phyloP scores from a whole-genome alignment of 2,113 vertebrate species.

The Phylloscopus trochilus region DNA sequence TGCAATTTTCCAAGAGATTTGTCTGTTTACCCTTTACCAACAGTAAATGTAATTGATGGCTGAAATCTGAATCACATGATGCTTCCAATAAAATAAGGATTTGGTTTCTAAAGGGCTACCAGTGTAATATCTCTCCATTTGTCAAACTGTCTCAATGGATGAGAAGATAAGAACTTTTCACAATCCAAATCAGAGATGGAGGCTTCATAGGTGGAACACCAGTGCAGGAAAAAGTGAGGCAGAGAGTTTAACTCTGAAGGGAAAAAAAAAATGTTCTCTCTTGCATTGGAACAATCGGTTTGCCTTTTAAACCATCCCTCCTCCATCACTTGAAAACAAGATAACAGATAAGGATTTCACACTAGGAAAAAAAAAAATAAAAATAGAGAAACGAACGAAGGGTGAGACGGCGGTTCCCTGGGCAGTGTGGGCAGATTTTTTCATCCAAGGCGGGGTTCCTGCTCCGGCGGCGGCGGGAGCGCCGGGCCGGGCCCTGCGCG shows the following conservation, averaged over 20 bases:
- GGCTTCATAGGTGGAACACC: not conserved
- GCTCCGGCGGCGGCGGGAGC: not conserved
- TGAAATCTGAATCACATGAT: not conserved
- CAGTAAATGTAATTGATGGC: not conserved
- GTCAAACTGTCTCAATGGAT: not conserved
- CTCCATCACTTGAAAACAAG: not conserved
- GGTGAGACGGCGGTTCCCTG: not conserved
- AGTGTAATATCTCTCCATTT: not conserved
- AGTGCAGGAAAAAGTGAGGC: not conserved
- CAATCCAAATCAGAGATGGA: not conserved
- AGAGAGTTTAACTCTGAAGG: not conserved
- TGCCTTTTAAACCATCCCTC: not conserved
- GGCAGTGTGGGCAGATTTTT: not conserved
- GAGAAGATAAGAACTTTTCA: not conserved
- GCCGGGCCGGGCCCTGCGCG: not conserved
- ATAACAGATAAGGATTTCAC: fast-evolving
- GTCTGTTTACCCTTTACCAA: not conserved
- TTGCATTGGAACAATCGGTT: fast-evolving
- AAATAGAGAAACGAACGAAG: not conserved
- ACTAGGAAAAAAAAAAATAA: not conserved
- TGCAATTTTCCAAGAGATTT: not conserved
- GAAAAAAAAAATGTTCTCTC: not conserved
- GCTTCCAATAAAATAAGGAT: not conserved
- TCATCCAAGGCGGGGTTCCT: fast-evolving
- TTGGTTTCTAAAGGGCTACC: not conserved